Percentiles rank a stretch among this genome's conserved stretches.
Evolutionary conservation across 2,888 invertebrate species (phyloP).

Genomic region (Machimus rusticus): DNA sequence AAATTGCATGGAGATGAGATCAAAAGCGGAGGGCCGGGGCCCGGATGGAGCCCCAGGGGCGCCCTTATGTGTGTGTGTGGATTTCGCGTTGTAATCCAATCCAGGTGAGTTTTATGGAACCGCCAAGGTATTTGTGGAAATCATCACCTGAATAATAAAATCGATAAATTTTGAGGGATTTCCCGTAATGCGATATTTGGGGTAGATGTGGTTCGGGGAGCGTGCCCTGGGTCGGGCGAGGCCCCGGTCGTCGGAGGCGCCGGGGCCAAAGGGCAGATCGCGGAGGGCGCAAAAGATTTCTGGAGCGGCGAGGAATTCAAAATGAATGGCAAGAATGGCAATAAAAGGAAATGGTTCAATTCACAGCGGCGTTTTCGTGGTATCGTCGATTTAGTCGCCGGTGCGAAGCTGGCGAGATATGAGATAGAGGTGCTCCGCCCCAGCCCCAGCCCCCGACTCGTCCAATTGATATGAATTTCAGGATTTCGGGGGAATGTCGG

Average conservation of each 20-base stretch:
- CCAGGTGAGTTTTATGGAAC: background rate
- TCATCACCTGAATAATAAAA: background rate
- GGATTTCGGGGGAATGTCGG: background rate
- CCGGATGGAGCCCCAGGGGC: background rate
- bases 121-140: background rate
- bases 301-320: background rate
- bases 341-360: background rate
- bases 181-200: background rate
- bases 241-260: background rate
- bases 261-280: background rate
- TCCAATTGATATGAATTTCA: background rate
- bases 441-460: background rate
- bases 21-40: background rate
- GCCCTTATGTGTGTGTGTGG: background rate
- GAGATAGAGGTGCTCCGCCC: background rate
- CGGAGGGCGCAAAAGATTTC: background rate
- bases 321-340: background rate
- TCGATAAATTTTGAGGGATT: background rate
- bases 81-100: background rate
- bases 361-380: background rate
- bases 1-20: background rate
- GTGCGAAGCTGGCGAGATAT: background rate
- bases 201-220: background rate
- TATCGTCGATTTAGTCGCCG: background rate
- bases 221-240: background rate